Evolutionary conservation across 92 coral and sea anemone species (phyloP), one percentile per base, ranked within the genome.

Genomic region (Phymanthus crucifer): DNA sequence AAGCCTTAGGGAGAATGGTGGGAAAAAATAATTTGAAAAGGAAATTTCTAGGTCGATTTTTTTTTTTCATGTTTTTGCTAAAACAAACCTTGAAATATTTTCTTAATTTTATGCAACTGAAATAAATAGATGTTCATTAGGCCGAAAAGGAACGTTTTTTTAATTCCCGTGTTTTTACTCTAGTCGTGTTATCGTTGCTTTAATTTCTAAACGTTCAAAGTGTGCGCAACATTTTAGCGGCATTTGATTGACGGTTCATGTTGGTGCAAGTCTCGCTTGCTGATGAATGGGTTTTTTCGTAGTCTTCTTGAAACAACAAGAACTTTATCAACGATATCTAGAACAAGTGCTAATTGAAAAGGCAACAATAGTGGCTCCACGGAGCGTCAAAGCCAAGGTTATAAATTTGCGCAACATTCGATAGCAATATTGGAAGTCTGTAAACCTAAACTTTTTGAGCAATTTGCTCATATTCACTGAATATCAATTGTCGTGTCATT

Each of bases 281-380:
- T 61, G 68, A 24, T 61, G 4, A 27, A n/a, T 21, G 35, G 16
- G 32, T 61, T 14, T 17, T 61, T 29, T 24, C 32, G 33, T 61
- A 27, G 64, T 24, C 11, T n/a, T 24, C 68, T 29, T 61, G 68
- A 26, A 24, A 61, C 68, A 61, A 61, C 68, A 61, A 33, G 34
- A 61, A 24, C 33, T 61, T 61, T 61, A 61, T 61, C 68, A 24
- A 11, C 4, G 17, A 27, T 24, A 61, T 24, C 34, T 61, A 54
- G 27, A 54, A 54, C 26, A 54, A 54, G 64, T 61, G 68, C 34
- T 61, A 61, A 61, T 61, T 61, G 68, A 61, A 61, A 61, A 27
- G 68, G 27, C 27, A 61, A 61, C 32, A 61, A 61, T 27, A 29
- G 68, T 1, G 29, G n/a, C 24, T 52, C 4, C 8, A 27, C 29